Percentiles rank a stretch among this genome's conserved stretches.
Evolutionary conservation across 2,113 vertebrate genomes (phyloP).

Genomic region (Theristicus caerulescens): DNA sequence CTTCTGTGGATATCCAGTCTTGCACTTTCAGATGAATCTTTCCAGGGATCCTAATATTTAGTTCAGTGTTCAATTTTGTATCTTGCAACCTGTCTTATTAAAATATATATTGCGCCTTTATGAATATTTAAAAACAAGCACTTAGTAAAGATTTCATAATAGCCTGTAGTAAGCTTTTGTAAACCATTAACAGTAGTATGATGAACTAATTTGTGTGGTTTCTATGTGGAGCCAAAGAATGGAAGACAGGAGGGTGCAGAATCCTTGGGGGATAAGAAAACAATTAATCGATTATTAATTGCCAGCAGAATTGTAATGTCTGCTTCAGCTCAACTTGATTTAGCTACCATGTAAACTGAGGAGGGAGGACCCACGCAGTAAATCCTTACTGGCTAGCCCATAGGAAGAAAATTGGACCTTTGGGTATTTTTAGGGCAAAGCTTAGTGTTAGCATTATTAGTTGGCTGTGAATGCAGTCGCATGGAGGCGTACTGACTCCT

Average conservation of each 20-base stretch:
- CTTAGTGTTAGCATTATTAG: not conserved
- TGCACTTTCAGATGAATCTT: not conserved
- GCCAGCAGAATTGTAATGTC: not conserved
- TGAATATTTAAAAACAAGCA: conserved; percentile 72
- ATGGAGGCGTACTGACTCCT: not conserved
- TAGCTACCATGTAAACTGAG: not conserved
- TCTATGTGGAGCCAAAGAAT: not conserved
- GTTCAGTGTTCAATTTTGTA: conserved; percentile 2
- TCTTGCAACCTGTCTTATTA: conserved; percentile 59
- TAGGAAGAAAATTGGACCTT: not conserved
- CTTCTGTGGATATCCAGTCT: not conserved
- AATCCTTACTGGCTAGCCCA: not conserved
- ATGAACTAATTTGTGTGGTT: conserved; percentile 36
- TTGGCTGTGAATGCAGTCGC: not conserved
- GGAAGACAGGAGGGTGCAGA: not conserved
- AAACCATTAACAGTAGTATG: conserved; percentile 26
- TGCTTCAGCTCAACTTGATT: conserved; percentile 2
- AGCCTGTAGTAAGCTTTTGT: conserved; percentile 58
- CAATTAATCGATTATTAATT: conserved; percentile 44
- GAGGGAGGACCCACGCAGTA: not conserved
- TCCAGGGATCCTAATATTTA: not conserved
- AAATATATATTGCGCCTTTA: conserved; percentile 68
- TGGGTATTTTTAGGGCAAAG: conserved; percentile 7
- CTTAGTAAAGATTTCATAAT: conserved; percentile 66
- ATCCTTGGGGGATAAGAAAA: not conserved